phyloP scores from a whole-genome alignment of 2,888 invertebrate species.

The Dinocampus coccinellae region DNA sequence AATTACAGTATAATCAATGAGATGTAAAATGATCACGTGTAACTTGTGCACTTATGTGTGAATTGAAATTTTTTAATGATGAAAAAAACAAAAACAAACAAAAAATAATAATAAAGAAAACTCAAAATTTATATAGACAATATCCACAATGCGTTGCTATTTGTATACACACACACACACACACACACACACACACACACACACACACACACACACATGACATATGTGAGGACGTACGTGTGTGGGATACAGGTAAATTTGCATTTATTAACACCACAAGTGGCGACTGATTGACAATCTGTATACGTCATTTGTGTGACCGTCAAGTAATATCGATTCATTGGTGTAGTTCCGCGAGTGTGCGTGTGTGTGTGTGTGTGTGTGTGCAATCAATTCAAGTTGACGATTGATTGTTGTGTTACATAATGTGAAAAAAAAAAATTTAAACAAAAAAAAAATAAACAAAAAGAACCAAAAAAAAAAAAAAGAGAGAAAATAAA shows the following conservation, averaged over 20 bases:
- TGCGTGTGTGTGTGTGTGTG: conserved; percentile 48
- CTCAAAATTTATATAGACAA: no score
- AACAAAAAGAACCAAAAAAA: neutral
- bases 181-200: no score
- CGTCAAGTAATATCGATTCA: conserved; percentile 54
- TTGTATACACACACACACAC: no score
- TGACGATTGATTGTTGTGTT: conserved; percentile 49
- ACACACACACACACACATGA: no score
- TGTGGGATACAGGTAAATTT: conserved; percentile 59
- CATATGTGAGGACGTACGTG: conserved; percentile 9
- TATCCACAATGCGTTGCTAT: conserved; percentile 13
- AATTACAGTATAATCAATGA: no score
- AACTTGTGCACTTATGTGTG: no score
- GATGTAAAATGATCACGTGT: no score
- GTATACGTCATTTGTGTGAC: conserved; percentile 66
- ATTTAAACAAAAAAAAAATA: no score
- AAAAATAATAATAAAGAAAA: no score
- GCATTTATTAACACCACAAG: conserved; percentile 69
- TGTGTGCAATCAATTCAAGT: conserved; percentile 63
- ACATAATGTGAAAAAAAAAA: neutral
- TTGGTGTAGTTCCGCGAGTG: conserved; percentile 44
- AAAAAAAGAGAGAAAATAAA: neutral
- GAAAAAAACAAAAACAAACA: no score
- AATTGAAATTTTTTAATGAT: no score
- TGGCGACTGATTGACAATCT: conserved; percentile 69